A percentile compares a stretch with the other conserved stretches of the same genome.
phyloP scores from a whole-genome alignment of 2,797 vertebrate genomes.

The Cuniculus paca region DNA sequence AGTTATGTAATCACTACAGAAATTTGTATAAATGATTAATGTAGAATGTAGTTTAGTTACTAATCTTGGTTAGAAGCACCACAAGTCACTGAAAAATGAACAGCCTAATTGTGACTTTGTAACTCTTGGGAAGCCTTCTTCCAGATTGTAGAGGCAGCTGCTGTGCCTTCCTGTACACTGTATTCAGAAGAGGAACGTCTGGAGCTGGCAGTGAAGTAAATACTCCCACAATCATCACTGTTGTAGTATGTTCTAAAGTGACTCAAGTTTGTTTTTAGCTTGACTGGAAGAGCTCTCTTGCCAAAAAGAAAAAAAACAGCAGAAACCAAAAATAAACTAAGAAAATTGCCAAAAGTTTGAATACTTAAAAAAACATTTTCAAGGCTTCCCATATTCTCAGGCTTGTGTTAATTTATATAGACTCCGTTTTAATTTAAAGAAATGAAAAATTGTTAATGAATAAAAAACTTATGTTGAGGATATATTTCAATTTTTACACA shows the following conservation, averaged over 20 bases:
- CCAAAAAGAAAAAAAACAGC: constrained; percentile 52
- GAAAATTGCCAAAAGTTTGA: constrained; percentile 61
- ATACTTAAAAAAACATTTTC: constrained; percentile 59
- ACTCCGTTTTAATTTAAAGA: constrained; percentile 50
- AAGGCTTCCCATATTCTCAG: constrained; percentile 42
- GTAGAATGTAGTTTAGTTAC: constrained; percentile 6
- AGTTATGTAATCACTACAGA: constrained; percentile 14
- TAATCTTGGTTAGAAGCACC: constrained; percentile 44
- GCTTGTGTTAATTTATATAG: constrained; percentile 34
- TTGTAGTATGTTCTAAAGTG: constrained; percentile 49
- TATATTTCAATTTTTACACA: constrained; percentile 57
- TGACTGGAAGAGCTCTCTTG: constrained; percentile 68
- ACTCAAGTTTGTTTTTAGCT: constrained; percentile 75
- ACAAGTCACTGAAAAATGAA: constrained; percentile 34
- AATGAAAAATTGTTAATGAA: constrained; percentile 55
- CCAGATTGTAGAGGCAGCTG: constrained; percentile 43
- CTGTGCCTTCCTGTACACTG: constrained; percentile 44
- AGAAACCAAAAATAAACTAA: constrained; percentile 72
- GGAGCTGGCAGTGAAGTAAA: constrained; percentile 60
- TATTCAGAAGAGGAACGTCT: constrained; percentile 52
- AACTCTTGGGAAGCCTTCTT: constrained; percentile 56
- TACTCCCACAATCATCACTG: constrained; percentile 36
- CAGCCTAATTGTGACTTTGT: constrained; percentile 23
- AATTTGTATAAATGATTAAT: constrained; percentile 38
- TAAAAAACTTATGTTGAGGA: constrained; percentile 43